Evolutionary conservation across 2,113 vertebrate genomes (phyloP), one percentile per base, ranked within the genome.

Genomic region (Sinosuthora webbiana): DNA sequence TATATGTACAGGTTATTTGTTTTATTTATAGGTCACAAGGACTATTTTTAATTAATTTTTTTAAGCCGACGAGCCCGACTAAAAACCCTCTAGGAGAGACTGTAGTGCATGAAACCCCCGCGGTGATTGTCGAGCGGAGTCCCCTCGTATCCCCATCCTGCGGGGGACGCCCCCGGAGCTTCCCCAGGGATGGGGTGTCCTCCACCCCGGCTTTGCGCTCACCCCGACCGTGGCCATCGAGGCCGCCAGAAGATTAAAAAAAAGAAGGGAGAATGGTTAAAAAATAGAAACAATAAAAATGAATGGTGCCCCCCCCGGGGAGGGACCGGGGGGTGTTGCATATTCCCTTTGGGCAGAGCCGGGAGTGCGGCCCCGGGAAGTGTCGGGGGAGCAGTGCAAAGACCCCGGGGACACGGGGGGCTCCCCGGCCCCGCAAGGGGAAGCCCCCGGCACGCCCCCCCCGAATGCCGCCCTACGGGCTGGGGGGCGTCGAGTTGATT

Each of bases 261-360:
- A 16, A 42, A 33, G 4, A 44, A 74, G 19, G 62, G 55, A 59
- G n/a, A 69, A 87, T 39, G 13, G 47, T 77, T 47, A 91, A 84
- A 60, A 52, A 86, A 74, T 31, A 75, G 68, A 78, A 87, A 60
- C 25, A 60, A 69, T 52, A 73, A 50, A 83, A 87, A 78, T 25
- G 45, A 68, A 60, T 63, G 92, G 83, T 56, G 76, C 13, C 75
- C 52, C 50, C 53, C 21, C 44, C 31, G 17, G 22, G 44, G 35
- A 31, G 47, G 60, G 18, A 9, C 2, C 15, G 3, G 65, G 47
- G 64, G 70, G 13, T 37, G 27, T 94, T 95, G 96, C 95, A 95
- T 95, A 96, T 94, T 95, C 92, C 95, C 95, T 94, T 85, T 83
- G 86, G 85, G 89, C 63, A 53, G 93, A 87, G 95, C 64, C 25